phyloP scores from a whole-genome alignment of 2,797 vertebrate species.

The Eurystomus glaucurus region DNA sequence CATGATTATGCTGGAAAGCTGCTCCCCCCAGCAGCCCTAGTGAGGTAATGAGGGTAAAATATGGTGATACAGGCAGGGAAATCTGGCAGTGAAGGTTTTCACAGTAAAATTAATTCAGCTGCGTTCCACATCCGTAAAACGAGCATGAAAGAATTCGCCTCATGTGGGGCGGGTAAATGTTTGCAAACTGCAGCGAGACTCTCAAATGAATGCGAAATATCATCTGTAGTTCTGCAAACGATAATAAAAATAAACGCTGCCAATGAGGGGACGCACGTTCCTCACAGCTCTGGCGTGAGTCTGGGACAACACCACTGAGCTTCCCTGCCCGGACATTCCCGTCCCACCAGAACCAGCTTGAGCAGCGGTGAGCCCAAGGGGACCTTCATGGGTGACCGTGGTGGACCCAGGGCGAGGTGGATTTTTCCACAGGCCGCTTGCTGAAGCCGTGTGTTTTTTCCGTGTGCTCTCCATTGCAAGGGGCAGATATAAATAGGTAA shows the following conservation, averaged over 20 bases:
- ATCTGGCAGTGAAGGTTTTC: background rate
- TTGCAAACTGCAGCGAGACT: background rate
- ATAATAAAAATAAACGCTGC: background rate
- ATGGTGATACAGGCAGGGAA: background rate
- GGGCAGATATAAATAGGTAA: background rate
- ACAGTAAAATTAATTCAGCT: background rate
- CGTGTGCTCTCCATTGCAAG: background rate
- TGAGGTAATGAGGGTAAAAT: background rate
- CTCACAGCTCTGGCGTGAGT: fast-evolving
- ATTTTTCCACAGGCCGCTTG: background rate
- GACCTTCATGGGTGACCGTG: fast-evolving
- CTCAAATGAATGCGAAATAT: background rate
- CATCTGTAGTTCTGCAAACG: background rate
- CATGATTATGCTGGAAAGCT: background rate
- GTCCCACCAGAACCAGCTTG: background rate
- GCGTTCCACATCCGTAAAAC: background rate
- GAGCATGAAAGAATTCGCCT: background rate
- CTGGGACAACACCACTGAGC: background rate
- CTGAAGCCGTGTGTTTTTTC: background rate
- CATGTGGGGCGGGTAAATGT: background rate
- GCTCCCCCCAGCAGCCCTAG: background rate
- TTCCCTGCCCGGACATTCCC: background rate
- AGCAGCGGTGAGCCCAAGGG: background rate
- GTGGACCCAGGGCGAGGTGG: background rate
- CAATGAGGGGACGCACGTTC: fast-evolving